These are phyloP conservation scores for Aphelinus atriplicis DNA, from an alignment of 1,140 invertebrate genomes.

Conservation along the genomic window DNA sequence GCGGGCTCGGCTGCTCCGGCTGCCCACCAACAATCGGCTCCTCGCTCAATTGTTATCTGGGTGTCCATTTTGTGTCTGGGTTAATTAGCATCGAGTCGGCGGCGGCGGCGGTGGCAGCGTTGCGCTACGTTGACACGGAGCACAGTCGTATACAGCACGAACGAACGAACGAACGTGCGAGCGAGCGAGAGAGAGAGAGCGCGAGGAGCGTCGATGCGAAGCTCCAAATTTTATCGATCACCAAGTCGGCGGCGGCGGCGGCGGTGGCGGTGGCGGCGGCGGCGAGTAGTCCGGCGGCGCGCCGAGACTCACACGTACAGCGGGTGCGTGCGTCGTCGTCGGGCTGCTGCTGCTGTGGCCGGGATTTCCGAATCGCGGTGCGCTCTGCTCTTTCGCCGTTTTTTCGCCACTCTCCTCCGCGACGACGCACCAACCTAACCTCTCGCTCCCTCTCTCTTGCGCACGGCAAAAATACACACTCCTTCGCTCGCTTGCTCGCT, in stretches of 20 bases:
- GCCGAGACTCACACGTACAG: background rate
- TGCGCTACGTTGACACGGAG: too few relatives aligned
- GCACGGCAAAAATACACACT: background rate
- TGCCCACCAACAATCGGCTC: constrained; percentile 50
- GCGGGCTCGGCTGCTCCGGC: constrained; percentile 50
- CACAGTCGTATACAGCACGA: too few relatives aligned
- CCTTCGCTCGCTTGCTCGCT: background rate
- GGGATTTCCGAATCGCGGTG: constrained; percentile 24
- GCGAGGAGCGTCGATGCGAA: background rate
- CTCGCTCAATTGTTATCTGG: constrained; percentile 63
- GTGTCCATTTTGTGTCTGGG: constrained; percentile 65
- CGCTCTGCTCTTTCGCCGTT: background rate
- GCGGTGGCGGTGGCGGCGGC: background rate
- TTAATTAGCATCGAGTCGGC: constrained; percentile 64
- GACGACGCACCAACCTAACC: constrained; percentile 23
- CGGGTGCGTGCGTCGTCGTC: background rate
- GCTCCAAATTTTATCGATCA: background rate
- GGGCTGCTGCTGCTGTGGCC: background rate
- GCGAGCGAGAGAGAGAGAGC: constrained; percentile 11
- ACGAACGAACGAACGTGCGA: too few relatives aligned
- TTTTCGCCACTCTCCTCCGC: constrained; percentile 11
- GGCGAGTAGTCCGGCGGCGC: background rate
- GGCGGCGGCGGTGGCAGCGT: constrained; percentile 37
- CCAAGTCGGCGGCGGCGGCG: background rate
- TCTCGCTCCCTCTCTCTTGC: background rate